Evolutionary conservation across 1,140 invertebrate species (phyloP), one percentile per base, ranked within the genome.

Genomic region (Drosophila gunungcola): DNA sequence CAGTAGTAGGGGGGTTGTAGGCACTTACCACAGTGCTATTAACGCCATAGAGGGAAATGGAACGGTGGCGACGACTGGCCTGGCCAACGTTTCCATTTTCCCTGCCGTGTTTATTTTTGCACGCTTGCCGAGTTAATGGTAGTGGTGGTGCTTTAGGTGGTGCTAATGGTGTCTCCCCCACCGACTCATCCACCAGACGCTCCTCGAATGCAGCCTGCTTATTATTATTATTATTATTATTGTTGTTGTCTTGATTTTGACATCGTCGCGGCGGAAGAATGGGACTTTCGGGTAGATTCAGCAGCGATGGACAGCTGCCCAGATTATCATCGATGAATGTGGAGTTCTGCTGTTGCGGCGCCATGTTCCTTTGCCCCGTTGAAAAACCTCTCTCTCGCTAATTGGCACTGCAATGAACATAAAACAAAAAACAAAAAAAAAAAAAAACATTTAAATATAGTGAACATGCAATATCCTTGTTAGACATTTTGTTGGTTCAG

Each of bases 311-410:
- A 84, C 84, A 86, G 52, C 74, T 84, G 70, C 85, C 83, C 72
- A 89, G 73, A 86, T 83, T 86, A 70, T 90, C 79, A 69, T 92
- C 78, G 72, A 91, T 92, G 58, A 92, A 80, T 70, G 91, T 92
- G 49, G 91, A 92, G 65, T 92, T 92, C 55, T 92, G 90, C 70
- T 91, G 81, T 51, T 75, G 80, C 34, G 72, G 86, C 41, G 67
- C 73, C 55, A 72, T 77, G 45, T 72, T 65, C 54, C 21, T 49
- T 48, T 48, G 46, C 1, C 42, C 39, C 38, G 21, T 45, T 27
- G 38, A 27, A 69, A 68, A 69, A 69, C 51, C 67, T 72, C 68
- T 67, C 54, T 67, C 54, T 46, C 38, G 54, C 60, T 82, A 81
- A 86, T 86, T 82, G 78, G 78, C 75, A 79, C 83, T 88, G 78